Percentiles rank a stretch among this genome's conserved stretches.
phyloP scores from a whole-genome alignment of 2,113 vertebrate species.

The Ciconia stormi region DNA sequence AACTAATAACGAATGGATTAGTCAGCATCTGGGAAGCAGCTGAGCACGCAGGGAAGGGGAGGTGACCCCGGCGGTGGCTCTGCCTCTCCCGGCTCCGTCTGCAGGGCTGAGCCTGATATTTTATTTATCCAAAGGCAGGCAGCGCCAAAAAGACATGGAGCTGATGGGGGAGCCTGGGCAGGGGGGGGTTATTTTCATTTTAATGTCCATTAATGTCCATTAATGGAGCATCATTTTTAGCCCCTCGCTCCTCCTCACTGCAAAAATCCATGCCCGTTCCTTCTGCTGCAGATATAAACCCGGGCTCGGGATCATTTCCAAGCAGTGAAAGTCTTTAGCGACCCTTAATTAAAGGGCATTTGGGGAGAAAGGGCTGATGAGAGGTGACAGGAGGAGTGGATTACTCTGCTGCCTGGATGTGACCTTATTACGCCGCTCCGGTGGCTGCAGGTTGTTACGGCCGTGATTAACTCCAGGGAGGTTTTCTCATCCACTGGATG shows the following conservation, averaged over 20 bases:
- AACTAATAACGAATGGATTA: neutral
- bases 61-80: neutral
- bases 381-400: slow-evolving; percentile 56
- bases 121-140: slow-evolving; percentile 23
- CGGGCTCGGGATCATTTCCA: neutral
- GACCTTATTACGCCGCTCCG: slow-evolving; percentile 55
- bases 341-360: slow-evolving; percentile 70
- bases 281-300: neutral
- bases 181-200: neutral
- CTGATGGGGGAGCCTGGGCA: neutral
- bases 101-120: neutral
- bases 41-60: neutral
- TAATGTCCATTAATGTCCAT: neutral
- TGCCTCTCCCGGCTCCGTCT: neutral
- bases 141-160: neutral
- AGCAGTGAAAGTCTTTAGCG: slow-evolving; percentile 47
- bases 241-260: neutral
- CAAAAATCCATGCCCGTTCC: neutral
- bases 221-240: neutral
- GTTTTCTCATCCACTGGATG: slow-evolving; percentile 49
- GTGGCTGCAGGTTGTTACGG: neutral
- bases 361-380: slow-evolving; percentile 46
- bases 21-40: neutral
- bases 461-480: slow-evolving; percentile 22
- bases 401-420: slow-evolving; percentile 48